These are phyloP conservation scores for Huso huso DNA, from an alignment of 2,797 vertebrate genomes.

Conservation along the genomic window DNA sequence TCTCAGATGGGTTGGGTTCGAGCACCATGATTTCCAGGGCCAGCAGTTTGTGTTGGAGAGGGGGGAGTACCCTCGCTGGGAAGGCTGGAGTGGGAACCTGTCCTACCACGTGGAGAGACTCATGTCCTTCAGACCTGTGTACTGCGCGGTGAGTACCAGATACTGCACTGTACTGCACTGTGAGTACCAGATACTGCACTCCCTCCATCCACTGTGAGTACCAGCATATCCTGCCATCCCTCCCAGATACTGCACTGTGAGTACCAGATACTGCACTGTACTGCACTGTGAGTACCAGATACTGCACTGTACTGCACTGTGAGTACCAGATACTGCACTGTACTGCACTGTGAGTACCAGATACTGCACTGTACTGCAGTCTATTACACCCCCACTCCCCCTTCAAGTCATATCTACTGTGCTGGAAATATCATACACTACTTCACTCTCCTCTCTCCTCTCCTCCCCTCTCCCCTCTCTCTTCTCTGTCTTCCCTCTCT, in stretches of 20 bases:
- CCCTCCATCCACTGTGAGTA: too few species aligned
- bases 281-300: conserved; percentile 48
- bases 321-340: too few species aligned
- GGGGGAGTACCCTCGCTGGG: conserved; percentile 74
- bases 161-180: conserved; percentile 55
- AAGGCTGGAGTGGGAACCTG: conserved; percentile 64
- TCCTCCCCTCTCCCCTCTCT: background rate
- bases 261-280: background rate
- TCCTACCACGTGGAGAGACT: conserved; percentile 49
- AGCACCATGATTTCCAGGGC: conserved; percentile 74
- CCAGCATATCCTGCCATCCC: too few species aligned
- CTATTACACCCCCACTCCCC: too few species aligned
- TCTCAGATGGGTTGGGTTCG: conserved; percentile 66
- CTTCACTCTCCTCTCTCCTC: background rate
- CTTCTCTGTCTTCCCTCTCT: background rate
- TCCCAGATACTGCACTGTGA: too few species aligned
- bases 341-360: too few species aligned
- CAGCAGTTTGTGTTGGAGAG: conserved; percentile 75
- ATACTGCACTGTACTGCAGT: too few species aligned
- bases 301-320: conserved; percentile 52
- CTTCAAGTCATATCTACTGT: too few species aligned
- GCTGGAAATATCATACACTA: too few species aligned
- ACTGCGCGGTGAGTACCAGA: conserved; percentile 44
- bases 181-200: too few species aligned
- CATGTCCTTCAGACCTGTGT: conserved; percentile 38